These are phyloP conservation scores for Acanthurus tractus DNA, from an alignment of 2,797 vertebrate genomes.

Conservation along the genomic window DNA sequence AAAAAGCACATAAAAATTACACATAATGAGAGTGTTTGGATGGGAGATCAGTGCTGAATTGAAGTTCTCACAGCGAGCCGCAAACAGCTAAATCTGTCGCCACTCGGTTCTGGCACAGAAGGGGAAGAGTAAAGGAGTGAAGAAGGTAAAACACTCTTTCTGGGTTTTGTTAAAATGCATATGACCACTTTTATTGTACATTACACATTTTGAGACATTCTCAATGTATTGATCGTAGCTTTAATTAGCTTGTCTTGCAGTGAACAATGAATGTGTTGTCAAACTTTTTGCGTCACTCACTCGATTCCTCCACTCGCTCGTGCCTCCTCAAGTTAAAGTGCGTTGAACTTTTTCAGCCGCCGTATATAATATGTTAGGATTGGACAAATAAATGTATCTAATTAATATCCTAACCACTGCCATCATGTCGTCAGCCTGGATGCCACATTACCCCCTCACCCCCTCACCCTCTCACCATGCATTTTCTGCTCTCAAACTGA, in stretches of 20 bases:
- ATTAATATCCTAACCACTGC: conserved; percentile 47
- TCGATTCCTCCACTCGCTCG: neutral
- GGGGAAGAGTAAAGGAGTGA: neutral
- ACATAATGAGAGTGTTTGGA: too few relatives aligned
- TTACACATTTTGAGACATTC: neutral
- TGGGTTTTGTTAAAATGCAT: neutral
- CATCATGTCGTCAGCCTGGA: conserved; percentile 19
- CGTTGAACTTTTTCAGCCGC: neutral
- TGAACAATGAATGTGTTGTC: neutral
- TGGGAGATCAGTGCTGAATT: too few relatives aligned
- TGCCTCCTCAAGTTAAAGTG: neutral
- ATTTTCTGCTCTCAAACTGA: conserved; percentile 41
- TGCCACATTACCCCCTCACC: conserved; percentile 50
- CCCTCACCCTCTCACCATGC: conserved; percentile 49
- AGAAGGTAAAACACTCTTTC: neutral
- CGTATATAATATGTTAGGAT: conserved; percentile 6
- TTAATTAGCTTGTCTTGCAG: neutral
- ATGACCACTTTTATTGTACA: neutral
- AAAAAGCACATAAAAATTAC: too few relatives aligned
- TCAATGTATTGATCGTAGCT: neutral
- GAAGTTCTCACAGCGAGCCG: too few relatives aligned
- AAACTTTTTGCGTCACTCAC: neutral
- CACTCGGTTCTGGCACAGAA: too few relatives aligned
- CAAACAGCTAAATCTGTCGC: neutral
- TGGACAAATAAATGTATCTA: conserved; percentile 42